Conservation (phyloP, 2,113 vertebrate genomes). For the Myrmophylax atrothorax region DNA sequence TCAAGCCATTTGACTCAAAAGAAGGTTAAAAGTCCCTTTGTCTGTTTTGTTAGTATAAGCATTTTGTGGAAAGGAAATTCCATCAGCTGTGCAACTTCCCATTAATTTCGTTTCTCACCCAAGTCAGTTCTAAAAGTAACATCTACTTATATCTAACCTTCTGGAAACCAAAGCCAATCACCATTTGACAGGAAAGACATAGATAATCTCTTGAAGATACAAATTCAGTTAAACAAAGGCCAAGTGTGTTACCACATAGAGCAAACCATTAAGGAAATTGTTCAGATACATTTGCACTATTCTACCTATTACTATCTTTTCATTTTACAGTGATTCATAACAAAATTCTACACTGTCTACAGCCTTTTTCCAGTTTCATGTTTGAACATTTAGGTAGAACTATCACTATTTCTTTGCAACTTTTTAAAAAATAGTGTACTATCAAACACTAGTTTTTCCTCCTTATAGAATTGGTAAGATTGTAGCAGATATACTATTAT, state of each 20-base stretch:
- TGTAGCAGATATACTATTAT: background rate
- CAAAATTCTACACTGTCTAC: background rate
- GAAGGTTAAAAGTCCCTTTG: background rate
- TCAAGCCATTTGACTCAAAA: background rate
- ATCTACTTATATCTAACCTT: background rate
- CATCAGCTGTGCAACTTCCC: background rate
- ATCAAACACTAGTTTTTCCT: background rate
- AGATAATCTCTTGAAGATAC: background rate
- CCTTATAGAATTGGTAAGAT: background rate
- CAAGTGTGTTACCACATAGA: background rate
- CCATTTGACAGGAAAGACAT: background rate
- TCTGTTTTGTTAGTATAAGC: background rate
- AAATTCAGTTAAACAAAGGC: background rate
- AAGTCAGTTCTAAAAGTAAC: background rate
- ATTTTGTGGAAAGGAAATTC: background rate
- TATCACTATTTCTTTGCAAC: background rate
- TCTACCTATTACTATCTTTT: background rate
- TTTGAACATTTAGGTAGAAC: background rate
- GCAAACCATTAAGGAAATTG: fast-evolving
- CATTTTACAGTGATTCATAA: background rate
- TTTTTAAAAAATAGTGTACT: background rate
- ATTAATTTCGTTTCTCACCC: background rate
- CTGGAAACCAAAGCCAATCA: background rate
- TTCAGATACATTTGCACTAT: background rate
- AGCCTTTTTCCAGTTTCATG: background rate